Evolutionary conservation across 2,113 vertebrate species (phyloP), one percentile per base, ranked within the genome.

Genomic region (Thalassarche chlororhynchos): DNA sequence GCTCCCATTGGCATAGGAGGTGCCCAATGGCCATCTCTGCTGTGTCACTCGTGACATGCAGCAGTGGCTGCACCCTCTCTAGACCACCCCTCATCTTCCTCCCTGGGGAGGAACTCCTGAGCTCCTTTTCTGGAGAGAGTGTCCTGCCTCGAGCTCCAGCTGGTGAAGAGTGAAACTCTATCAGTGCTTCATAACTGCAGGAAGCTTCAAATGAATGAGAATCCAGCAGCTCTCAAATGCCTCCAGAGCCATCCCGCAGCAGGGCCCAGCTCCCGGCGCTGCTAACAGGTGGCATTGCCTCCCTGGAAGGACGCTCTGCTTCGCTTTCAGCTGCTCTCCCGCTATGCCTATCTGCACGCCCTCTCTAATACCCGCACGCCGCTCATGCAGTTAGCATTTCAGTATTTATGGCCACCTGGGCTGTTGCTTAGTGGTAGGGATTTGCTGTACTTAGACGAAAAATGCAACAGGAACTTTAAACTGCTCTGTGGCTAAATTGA

Each of bases 371-470:
- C 32, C 78, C 7, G 5, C 68, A 10, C 6, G 6, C 92, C 6
- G 15, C 40, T 17, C 46, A 3, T 26, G 69, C 87, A 87, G 46
- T 70, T 64, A 94, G 89, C 28, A 1, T 82, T 71, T 23, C 65
- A 26, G 57, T 51, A 78, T 72, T 75, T 69, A 46, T 7, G 61
- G 87, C 97, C 92, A 76, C 95, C 84, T 85, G 84, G 86, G 57
- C 84, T 85, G 78, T 40, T 88, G 70, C 93, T 95, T 82, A 75
- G 66, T 3, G 10, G 74, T n/a, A 42, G 70, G 78, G 78, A 93
- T 96, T 94, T 97, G 57, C 81, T 90, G 87, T 91, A 19, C 92
- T 95, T 85, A 91, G 46, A 26, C 46, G 38, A 79, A 94, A 94
- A 94, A 95, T 93, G 87, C 74, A 93, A 7, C 70, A 85, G 91